Conservation (phyloP, 2,888 invertebrate genomes). For the Ceratothoa steindachneri region DNA sequence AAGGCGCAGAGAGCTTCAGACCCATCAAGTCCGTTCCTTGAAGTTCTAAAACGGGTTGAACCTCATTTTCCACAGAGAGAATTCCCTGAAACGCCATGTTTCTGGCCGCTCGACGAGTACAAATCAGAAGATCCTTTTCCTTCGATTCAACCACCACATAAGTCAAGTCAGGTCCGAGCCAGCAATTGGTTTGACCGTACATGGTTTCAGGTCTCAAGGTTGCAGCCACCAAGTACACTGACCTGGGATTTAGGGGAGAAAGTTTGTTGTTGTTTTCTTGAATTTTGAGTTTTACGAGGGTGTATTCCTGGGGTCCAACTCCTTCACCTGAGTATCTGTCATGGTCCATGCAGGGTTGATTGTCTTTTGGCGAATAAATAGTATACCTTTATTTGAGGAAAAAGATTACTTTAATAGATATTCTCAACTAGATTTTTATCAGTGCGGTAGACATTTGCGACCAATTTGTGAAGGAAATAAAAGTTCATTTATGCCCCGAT, state of each 20-base stretch:
- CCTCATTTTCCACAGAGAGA: conserved; percentile 72
- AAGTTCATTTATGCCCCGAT: too few relatives aligned
- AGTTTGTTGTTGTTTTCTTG: conserved; percentile 60
- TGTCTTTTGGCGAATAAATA: conserved; percentile 91
- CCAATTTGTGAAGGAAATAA: background rate
- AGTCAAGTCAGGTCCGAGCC: conserved; percentile 90
- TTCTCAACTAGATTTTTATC: too few relatives aligned
- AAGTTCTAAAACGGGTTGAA: conserved; percentile 66
- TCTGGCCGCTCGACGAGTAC: conserved; percentile 79
- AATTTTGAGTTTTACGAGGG: conserved; percentile 87
- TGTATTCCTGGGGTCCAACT: conserved; percentile 97
- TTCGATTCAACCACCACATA: conserved; percentile 70
- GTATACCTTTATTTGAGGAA: conserved; percentile 62
- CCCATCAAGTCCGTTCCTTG: conserved; percentile 76
- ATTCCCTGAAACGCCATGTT: conserved; percentile 96
- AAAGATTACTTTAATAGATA: too few relatives aligned
- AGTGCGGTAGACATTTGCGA: too few relatives aligned
- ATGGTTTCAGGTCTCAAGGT: conserved; percentile 98
- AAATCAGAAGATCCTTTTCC: conserved; percentile 66
- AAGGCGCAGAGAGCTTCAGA: conserved; percentile 73
- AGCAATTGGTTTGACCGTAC: conserved; percentile 99
- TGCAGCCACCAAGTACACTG: conserved; percentile 84
- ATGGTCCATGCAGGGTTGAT: conserved; percentile 99
- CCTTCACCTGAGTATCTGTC: conserved; percentile 94
- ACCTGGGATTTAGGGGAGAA: conserved; percentile 5